A percentile compares a stretch with the other conserved stretches of the same genome.
These are phyloP conservation scores for Colinus virginianus DNA, from an alignment of 2,113 vertebrate species.

Conservation along the genomic window DNA sequence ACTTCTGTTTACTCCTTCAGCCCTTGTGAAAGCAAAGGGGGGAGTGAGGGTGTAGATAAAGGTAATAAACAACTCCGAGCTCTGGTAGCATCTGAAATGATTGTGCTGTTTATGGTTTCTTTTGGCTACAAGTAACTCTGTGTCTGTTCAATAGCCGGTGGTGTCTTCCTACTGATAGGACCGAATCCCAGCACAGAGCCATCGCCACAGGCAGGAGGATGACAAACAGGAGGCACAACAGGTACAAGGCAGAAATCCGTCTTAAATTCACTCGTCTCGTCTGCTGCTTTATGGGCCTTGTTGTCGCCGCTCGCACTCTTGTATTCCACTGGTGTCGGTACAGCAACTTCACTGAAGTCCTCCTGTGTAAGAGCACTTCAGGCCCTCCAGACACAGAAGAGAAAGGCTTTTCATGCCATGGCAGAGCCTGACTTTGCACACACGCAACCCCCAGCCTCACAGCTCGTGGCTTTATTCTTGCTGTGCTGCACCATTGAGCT, in stretches of 20 bases:
- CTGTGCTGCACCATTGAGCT: not conserved
- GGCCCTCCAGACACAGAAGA: not conserved
- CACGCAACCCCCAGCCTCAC: not conserved
- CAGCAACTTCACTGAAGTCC: not conserved
- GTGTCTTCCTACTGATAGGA: not conserved
- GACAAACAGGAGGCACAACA: not conserved
- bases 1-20: not conserved
- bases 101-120: constrained; percentile 45
- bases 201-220: not conserved
- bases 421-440: not conserved
- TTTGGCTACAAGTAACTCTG: not conserved
- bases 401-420: not conserved
- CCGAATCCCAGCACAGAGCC: accelerated
- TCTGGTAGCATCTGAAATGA: not conserved
- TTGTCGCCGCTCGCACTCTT: not conserved
- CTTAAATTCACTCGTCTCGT: not conserved
- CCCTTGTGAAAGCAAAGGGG: not conserved
- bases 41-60: not conserved
- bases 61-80: constrained; percentile 49
- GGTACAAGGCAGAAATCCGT: not conserved
- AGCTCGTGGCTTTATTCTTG: not conserved
- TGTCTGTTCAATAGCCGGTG: not conserved
- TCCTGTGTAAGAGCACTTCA: not conserved
- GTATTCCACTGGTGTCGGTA: not conserved
- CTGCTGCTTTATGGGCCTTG: not conserved